Conservation (phyloP, 2,113 vertebrate species). For the Phrynosoma blainvillii region DNA sequence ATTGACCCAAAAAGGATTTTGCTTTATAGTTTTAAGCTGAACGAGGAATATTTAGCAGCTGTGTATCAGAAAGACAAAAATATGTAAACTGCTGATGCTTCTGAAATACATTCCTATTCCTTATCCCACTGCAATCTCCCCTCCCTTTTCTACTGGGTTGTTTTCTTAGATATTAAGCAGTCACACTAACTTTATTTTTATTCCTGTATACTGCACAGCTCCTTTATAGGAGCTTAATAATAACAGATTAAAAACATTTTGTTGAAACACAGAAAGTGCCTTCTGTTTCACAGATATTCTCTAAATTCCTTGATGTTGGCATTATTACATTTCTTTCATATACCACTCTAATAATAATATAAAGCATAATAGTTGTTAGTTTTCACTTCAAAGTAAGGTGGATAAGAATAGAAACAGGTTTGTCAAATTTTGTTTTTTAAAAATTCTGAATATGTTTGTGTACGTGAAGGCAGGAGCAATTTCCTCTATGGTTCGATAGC, state of each 20-base stretch:
- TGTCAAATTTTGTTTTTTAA: neutral
- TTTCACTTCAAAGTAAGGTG: neutral
- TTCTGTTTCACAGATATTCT: conserved; percentile 1
- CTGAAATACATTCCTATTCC: neutral
- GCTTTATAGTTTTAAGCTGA: neutral
- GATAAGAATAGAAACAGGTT: neutral
- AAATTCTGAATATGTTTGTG: neutral
- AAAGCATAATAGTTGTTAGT: neutral
- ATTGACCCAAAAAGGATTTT: neutral
- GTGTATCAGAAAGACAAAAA: neutral
- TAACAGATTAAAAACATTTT: conserved; percentile 1
- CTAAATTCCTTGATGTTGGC: conserved; percentile 7
- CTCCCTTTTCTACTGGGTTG: neutral
- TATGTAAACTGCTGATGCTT: neutral
- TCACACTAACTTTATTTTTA: conserved; percentile 14
- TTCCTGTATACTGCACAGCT: conserved; percentile 6
- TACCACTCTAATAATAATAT: neutral
- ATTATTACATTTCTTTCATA: conserved; percentile 14
- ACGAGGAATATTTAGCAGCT: neutral
- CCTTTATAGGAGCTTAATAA: conserved; percentile 14
- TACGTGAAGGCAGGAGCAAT: neutral
- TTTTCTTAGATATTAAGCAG: neutral
- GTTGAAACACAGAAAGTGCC: conserved; percentile 8
- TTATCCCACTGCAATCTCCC: neutral
- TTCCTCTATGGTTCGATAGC: conserved; percentile 17